Evolutionary conservation across 2,888 invertebrate species (phyloP), one percentile per base, ranked within the genome.

Genomic region (Abrostola tripartita): DNA sequence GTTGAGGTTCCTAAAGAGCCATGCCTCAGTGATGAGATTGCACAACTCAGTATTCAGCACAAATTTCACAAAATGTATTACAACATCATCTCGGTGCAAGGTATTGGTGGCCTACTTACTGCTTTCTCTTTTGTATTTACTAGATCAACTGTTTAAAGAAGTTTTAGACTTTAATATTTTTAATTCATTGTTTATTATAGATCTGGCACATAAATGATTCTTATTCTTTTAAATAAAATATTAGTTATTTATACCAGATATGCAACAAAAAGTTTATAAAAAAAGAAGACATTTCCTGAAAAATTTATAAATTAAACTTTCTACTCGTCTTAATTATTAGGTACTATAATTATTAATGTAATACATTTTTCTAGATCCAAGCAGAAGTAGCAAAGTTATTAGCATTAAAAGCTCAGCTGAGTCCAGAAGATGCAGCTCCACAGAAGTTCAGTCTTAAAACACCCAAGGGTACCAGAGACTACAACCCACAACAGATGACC

Each of bases 401-500:
- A 73, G 96, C 97, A 59, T 89, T 98, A 49, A 99, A 98, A 94
- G 96, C 97, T 4, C 96, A 97, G 83, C 88, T 98, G 1, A 93
- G 91, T 0, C 90, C 93, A 52, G 95, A 95, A 81, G 96, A 96
- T 88, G 92, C 86, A 0, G 92, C 91, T 6, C 94, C 94, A n/a
- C 97, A 97, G 79, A 98, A 98, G 90, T 97, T 98, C 85, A 96
- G 96, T 0, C 96, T 98, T 59, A 99, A 99, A 93, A 98, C 98
- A 0, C 97, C 98, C 0, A 99, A 98, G 90, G 98, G 99, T 5
- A 99, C 99, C 0, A 95, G 99, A 63, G 99, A 99, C 89, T 99
- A 98, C 93, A 97, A 96, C 65, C 98, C 99, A 0, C 97, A 97
- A 81, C 99, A 99, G 92, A 99, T 99, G 99, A 97, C 98, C 0